Conservation (phyloP, 2,113 vertebrate genomes). For the Rynchops niger region DNA sequence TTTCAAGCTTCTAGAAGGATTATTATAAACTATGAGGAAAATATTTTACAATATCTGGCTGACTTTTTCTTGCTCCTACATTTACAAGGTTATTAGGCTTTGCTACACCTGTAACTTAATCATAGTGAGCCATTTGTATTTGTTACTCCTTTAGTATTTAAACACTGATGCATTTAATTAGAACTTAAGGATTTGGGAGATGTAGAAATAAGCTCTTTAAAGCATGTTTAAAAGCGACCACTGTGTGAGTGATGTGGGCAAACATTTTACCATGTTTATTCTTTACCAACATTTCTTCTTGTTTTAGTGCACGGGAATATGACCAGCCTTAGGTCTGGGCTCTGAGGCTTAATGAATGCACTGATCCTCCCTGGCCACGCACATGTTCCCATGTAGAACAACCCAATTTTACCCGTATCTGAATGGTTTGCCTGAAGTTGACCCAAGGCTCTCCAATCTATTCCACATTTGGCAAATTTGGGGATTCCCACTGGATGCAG, state of each 20-base stretch:
- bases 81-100: neutral
- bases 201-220: neutral
- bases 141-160: neutral
- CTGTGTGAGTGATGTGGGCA: neutral
- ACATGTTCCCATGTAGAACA: neutral
- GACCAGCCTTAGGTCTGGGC: neutral
- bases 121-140: neutral
- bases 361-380: neutral
- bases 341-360: neutral
- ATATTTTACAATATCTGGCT: neutral
- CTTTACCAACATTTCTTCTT: neutral
- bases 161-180: neutral
- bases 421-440: neutral
- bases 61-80: neutral
- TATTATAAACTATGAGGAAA: conserved; percentile 30
- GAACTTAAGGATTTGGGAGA: neutral
- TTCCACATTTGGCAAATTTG: neutral
- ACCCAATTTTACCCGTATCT: neutral
- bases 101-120: conserved; percentile 17
- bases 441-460: neutral
- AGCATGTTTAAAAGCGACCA: neutral
- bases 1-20: conserved; percentile 29
- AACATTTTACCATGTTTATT: neutral
- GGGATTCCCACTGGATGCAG: fast-evolving
- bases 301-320: neutral